Conservation (phyloP, 1,140 invertebrate genomes). For the Harlomillsia oculata region DNA sequence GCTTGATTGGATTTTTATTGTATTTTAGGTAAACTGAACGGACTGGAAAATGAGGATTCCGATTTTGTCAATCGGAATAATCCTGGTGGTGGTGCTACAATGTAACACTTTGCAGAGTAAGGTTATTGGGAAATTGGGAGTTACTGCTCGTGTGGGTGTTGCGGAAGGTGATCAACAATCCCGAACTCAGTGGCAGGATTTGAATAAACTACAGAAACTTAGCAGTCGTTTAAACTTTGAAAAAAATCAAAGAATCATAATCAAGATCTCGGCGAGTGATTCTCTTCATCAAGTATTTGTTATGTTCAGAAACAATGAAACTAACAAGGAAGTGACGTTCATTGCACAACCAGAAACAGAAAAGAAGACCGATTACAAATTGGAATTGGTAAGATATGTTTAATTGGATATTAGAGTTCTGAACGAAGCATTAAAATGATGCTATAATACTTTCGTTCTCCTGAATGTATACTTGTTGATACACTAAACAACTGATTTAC, state of each 20-base stretch:
- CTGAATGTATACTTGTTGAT: constrained; percentile 14
- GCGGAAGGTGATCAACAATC: constrained; percentile 68
- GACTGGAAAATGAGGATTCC: too few relatives aligned
- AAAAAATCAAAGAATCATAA: constrained; percentile 73
- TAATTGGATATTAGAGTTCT: too few relatives aligned
- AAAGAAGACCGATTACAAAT: constrained; percentile 63
- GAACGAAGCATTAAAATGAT: constrained; percentile 23
- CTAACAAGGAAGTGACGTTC: constrained; percentile 77
- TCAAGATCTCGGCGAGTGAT: constrained; percentile 73
- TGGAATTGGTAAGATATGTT: constrained; percentile 81
- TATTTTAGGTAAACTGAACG: too few relatives aligned
- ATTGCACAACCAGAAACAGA: constrained; percentile 78
- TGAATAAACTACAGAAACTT: constrained; percentile 60
- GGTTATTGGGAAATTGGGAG: constrained; percentile 57
- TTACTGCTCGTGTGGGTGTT: constrained; percentile 75
- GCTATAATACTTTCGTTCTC: constrained; percentile 28
- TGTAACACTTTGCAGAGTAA: too few relatives aligned
- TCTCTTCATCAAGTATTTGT: constrained; percentile 89
- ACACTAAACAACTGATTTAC: too few relatives aligned
- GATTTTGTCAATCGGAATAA: too few relatives aligned
- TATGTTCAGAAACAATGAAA: constrained; percentile 56
- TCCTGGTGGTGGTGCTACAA: too few relatives aligned
- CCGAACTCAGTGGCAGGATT: constrained; percentile 21
- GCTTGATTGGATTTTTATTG: too few relatives aligned
- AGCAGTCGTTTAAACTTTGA: constrained; percentile 64